A percentile compares a stretch with the other conserved stretches of the same genome.
phyloP scores from a whole-genome alignment of 2,888 invertebrate species.

The Lasioglossum marginatum region DNA sequence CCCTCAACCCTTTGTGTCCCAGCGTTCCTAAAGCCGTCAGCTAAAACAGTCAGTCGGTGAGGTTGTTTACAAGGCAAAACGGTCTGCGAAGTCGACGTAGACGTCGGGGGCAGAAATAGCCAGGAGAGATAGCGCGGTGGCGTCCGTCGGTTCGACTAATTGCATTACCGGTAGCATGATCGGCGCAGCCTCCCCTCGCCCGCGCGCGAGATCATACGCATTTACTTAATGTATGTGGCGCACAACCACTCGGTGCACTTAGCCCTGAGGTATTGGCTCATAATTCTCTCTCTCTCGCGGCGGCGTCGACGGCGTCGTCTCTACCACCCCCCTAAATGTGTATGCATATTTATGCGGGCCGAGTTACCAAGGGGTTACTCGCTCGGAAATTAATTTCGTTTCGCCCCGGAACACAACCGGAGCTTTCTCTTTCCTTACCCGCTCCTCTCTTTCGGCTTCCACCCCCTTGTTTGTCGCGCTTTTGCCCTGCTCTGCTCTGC shows the following conservation, averaged over 20 bases:
- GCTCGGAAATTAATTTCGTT: slow-evolving; percentile 53
- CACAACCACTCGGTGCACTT: slow-evolving; percentile 59
- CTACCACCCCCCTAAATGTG: slow-evolving; percentile 35
- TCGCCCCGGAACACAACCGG: not conserved
- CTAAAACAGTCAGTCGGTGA: not conserved
- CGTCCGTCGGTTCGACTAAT: slow-evolving; percentile 47
- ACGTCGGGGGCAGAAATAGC: slow-evolving; percentile 45
- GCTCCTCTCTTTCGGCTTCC: not conserved
- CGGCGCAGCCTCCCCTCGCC: slow-evolving; percentile 27
- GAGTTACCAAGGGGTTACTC: slow-evolving; percentile 34
- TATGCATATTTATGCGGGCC: slow-evolving; percentile 54
- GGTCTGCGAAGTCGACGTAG: not conserved
- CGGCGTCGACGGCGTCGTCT: not conserved
- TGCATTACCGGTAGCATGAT: slow-evolving; percentile 63
- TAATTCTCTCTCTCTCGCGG: slow-evolving; percentile 19
- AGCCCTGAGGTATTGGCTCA: slow-evolving; percentile 64
- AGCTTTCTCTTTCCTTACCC: not conserved
- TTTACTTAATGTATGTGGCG: slow-evolving; percentile 56
- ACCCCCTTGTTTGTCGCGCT: not conserved
- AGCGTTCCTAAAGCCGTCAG: no score
- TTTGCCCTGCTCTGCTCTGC: not conserved
- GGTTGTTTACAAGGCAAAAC: not conserved
- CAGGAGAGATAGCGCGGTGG: slow-evolving; percentile 42
- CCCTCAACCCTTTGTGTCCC: no score
- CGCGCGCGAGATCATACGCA: slow-evolving; percentile 53